These are phyloP conservation scores for Eupeodes luniger DNA, from an alignment of 2,888 invertebrate species.

Conservation along the genomic window DNA sequence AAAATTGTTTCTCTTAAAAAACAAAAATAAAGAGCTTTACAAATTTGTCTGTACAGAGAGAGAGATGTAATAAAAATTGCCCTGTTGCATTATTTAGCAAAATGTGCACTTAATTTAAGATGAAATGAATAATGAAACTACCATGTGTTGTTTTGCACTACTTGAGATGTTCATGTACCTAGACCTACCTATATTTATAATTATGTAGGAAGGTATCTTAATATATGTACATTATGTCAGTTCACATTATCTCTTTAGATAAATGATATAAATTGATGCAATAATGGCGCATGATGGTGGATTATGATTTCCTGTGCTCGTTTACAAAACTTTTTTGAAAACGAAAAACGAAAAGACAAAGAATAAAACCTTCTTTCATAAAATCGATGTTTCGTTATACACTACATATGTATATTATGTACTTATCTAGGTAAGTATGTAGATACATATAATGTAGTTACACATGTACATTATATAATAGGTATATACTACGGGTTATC, in stretches of 20 bases:
- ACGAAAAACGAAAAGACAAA: not conserved
- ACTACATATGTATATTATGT: too few species aligned
- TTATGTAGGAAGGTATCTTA: too few species aligned
- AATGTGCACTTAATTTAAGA: conserved; percentile 30
- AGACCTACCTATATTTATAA: too few species aligned
- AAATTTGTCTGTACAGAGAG: too few species aligned
- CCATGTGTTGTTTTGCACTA: conserved; percentile 18
- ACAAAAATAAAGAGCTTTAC: not conserved
- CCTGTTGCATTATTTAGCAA: conserved; percentile 68
- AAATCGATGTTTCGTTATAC: too few species aligned
- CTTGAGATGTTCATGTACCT: not conserved
- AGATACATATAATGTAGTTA: too few species aligned
- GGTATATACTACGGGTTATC: too few species aligned
- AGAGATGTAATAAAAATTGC: conserved; percentile 7
- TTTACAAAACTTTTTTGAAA: not conserved
- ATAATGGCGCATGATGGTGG: not conserved
- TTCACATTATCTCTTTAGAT: not conserved
- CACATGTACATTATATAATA: too few species aligned
- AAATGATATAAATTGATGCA: not conserved
- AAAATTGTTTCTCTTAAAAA: not conserved
- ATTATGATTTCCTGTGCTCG: not conserved
- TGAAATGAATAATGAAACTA: not conserved
- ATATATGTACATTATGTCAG: too few species aligned
- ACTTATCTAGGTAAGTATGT: too few species aligned
- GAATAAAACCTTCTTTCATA: too few species aligned